A percentile compares a stretch with the other conserved stretches of the same genome.
phyloP scores from a whole-genome alignment of 2,113 vertebrate species.

The Kobus ellipsiprymnus region DNA sequence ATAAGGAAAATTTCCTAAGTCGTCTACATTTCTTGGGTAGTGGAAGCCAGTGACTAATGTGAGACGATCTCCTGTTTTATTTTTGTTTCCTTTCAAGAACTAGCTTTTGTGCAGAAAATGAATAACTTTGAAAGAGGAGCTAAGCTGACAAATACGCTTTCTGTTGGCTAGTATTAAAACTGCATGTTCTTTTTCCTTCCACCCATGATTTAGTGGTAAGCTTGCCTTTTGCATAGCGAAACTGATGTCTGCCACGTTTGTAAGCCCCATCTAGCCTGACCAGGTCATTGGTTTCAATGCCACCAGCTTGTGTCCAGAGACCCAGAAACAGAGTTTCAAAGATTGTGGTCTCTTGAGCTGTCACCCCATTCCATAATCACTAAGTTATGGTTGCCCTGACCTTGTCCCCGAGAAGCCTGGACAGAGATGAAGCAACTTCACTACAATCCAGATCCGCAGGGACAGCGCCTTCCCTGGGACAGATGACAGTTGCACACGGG shows the following conservation, averaged over 20 bases:
- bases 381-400: background rate
- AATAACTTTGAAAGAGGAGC: background rate
- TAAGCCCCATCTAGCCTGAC: background rate
- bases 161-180: constrained; percentile 1
- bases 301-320: background rate
- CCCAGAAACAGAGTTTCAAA: background rate
- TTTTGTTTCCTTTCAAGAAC: constrained; percentile 21
- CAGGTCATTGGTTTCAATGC: background rate
- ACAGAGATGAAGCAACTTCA: background rate
- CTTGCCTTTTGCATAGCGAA: background rate
- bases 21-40: background rate
- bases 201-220: background rate
- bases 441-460: background rate
- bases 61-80: background rate
- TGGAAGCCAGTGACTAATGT: background rate
- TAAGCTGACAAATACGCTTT: background rate
- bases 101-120: constrained; percentile 23
- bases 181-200: background rate
- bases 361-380: background rate
- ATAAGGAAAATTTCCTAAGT: background rate
- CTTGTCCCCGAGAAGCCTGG: background rate
- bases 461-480: background rate
- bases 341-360: background rate
- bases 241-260: background rate
- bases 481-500: background rate